Percentiles rank a stretch among this genome's conserved stretches.
Evolutionary conservation across 2,797 vertebrate species (phyloP).

Genomic region (Hozukius guyotensis): DNA sequence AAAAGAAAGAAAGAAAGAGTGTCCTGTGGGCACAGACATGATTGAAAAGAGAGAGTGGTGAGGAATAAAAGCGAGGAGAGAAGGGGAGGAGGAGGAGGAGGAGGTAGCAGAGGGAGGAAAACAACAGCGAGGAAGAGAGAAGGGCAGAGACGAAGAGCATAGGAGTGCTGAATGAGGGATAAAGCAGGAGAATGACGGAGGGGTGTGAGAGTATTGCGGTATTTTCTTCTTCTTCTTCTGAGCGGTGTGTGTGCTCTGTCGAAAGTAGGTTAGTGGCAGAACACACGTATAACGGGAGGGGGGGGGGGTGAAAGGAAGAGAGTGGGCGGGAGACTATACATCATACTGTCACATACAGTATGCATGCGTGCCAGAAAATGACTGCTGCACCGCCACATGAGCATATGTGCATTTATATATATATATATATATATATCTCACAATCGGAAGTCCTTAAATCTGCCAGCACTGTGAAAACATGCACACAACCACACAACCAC

Average conservation of each 20-base stretch:
- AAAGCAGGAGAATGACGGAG: conserved; percentile 45
- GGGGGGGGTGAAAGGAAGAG: conserved; percentile 1
- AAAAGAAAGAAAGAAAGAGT: conserved; percentile 36
- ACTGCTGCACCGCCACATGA: background rate
- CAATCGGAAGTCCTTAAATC: background rate
- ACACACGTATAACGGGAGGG: background rate
- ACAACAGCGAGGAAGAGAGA: conserved; percentile 17
- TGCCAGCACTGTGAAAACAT: background rate
- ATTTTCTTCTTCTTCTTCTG: conserved; percentile 54
- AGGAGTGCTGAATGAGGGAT: conserved; percentile 48
- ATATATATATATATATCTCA: background rate
- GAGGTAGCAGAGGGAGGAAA: conserved; percentile 8
- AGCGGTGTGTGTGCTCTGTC: conserved; percentile 31
- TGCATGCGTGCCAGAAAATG: conserved; percentile 17
- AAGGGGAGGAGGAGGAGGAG: background rate
- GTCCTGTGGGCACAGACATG: conserved; percentile 67
- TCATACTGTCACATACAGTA: conserved; percentile 50
- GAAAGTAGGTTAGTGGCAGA: conserved; percentile 72
- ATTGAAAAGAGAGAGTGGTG: conserved; percentile 60
- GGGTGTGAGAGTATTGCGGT: conserved; percentile 66
- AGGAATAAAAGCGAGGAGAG: conserved; percentile 44
- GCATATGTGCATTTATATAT: background rate
- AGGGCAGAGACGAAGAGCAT: conserved; percentile 29
- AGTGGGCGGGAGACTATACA: conserved; percentile 48
- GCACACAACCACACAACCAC: no score